phyloP scores from a whole-genome alignment of 2,888 invertebrate genomes.

The Macaria notata region DNA sequence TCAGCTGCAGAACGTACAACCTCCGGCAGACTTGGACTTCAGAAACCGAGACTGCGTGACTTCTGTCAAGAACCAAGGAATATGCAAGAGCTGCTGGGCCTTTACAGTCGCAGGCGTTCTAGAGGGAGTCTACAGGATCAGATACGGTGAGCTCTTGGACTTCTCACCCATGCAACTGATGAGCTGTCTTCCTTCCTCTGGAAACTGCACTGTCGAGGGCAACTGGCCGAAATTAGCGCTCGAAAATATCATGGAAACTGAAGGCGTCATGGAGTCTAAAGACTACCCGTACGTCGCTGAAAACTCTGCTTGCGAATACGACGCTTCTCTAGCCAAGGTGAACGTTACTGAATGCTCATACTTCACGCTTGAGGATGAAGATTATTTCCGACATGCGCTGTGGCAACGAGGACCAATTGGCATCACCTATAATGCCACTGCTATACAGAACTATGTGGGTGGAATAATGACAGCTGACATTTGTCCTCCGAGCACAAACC shows the following conservation, averaged over 20 bases:
- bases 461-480: neutral
- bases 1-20: neutral
- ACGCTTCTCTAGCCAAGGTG: neutral
- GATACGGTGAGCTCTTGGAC: neutral
- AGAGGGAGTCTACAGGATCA: conserved; percentile 1
- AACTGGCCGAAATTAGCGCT: neutral
- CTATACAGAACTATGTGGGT: neutral
- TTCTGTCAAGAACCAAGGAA: conserved; percentile 1
- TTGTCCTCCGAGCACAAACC: neutral
- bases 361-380: neutral
- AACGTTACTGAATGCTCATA: neutral
- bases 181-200: neutral
- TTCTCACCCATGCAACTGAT: conserved; percentile 5
- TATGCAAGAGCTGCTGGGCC: neutral
- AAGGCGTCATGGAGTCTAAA: neutral
- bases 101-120: conserved; percentile 1
- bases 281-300: conserved; percentile 1
- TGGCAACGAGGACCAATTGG: neutral
- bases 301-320: neutral
- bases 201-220: neutral
- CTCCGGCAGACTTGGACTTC: conserved; percentile 1
- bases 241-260: neutral
- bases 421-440: neutral
- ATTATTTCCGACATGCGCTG: conserved; percentile 1
- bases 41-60: neutral